These are phyloP conservation scores for Ichneumoninae sp. DNA, from an alignment of 2,888 invertebrate genomes.

Conservation along the genomic window DNA sequence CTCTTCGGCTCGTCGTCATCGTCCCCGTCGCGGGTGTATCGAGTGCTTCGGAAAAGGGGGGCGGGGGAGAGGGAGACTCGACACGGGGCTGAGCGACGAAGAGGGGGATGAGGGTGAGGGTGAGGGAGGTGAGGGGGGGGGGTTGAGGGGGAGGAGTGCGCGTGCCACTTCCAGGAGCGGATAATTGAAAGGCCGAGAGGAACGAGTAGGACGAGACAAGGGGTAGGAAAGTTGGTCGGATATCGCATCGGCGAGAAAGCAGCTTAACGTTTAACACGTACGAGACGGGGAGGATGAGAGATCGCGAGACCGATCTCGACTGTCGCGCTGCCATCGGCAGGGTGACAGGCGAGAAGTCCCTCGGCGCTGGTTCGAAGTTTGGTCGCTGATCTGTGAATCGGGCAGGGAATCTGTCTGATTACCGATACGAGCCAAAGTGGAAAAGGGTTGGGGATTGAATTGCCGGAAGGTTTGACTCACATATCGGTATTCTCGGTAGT, in stretches of 20 bases:
- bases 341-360: too few species aligned
- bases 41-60: constrained; percentile 10
- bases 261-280: constrained; percentile 38
- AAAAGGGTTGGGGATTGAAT: too few species aligned
- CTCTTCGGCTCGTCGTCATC: constrained; percentile 30
- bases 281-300: background rate
- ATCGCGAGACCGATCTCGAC: background rate
- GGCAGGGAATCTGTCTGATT: too few species aligned
- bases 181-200: constrained; percentile 65
- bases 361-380: too few species aligned
- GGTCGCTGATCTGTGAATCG: too few species aligned
- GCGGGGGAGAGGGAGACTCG: background rate
- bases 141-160: background rate
- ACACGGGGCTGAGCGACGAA: background rate
- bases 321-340: too few species aligned
- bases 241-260: constrained; percentile 26
- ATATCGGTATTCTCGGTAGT: too few species aligned
- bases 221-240: constrained; percentile 8
- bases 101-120: background rate
- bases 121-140: background rate
- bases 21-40: constrained; percentile 33
- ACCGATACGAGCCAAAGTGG: too few species aligned
- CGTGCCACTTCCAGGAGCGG: constrained; percentile 63
- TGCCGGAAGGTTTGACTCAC: too few species aligned
- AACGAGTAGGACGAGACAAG: background rate